Evolutionary conservation across 2,113 vertebrate species (phyloP).

Genomic region (Gadus macrocephalus): DNA sequence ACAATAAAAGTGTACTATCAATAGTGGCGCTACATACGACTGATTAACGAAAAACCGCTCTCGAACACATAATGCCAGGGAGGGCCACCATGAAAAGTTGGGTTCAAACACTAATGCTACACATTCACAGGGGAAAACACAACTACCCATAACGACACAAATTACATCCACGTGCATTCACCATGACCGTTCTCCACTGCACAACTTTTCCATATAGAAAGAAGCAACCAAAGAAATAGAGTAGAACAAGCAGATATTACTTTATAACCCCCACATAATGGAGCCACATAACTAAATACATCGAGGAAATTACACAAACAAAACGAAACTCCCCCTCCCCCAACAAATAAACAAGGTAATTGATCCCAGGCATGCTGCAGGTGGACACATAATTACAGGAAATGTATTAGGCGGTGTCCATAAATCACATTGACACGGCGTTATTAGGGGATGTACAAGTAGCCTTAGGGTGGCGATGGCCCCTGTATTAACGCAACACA

Average conservation of each 20-base stretch:
- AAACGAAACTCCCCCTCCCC: slow-evolving; percentile 1
- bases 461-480: slow-evolving; percentile 64
- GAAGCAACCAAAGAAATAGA: slow-evolving; percentile 39
- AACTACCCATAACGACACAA: too few relatives aligned
- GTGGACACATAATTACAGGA: slow-evolving; percentile 94
- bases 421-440: slow-evolving; percentile 89
- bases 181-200: too few relatives aligned
- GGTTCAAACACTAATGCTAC: too few relatives aligned
- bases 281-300: slow-evolving; percentile 59
- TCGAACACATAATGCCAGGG: too few relatives aligned
- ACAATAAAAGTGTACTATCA: too few relatives aligned
- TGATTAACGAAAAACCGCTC: too few relatives aligned
- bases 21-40: too few relatives aligned
- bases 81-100: too few relatives aligned
- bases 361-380: slow-evolving; percentile 95
- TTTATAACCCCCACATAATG: slow-evolving; percentile 63
- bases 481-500: slow-evolving; percentile 26
- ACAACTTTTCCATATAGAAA: too few relatives aligned
- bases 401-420: slow-evolving; percentile 92
- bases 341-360: slow-evolving; percentile 73
- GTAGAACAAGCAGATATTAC: slow-evolving; percentile 63
- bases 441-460: slow-evolving; percentile 79
- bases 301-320: slow-evolving; percentile 70
- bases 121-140: too few relatives aligned
- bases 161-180: too few relatives aligned